A percentile compares a stretch with the other conserved stretches of the same genome.
Conservation (phyloP, 1,140 invertebrate genomes). For the Drosophila albomicans region DNA sequence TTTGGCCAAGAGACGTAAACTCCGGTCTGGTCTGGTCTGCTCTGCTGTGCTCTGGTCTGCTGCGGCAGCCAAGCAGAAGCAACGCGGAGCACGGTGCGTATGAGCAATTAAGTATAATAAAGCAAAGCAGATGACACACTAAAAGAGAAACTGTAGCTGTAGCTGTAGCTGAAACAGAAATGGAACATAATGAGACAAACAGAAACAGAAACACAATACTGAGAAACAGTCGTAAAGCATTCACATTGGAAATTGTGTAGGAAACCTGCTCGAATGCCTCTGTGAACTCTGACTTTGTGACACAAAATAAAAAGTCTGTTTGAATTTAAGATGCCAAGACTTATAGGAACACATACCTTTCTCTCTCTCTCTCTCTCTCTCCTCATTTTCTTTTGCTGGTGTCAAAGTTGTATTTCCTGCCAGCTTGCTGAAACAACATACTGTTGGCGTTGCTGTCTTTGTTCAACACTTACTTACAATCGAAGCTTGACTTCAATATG, state of each 20-base stretch:
- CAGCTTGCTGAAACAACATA: not conserved
- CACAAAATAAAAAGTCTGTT: conserved; percentile 3
- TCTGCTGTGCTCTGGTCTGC: not conserved
- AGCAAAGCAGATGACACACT: conserved; percentile 50
- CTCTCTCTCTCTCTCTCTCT: not conserved
- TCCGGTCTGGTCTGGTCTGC: not conserved
- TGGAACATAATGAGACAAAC: not conserved
- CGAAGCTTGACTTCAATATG: not conserved
- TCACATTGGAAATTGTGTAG: conserved; percentile 57
- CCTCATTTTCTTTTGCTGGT: not conserved
- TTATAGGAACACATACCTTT: not conserved
- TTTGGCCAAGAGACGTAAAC: conserved; percentile 27
- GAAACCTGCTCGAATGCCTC: conserved; percentile 57
- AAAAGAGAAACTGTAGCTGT: conserved; percentile 3
- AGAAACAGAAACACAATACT: conserved; percentile 1
- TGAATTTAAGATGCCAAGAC: not conserved
- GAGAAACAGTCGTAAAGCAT: conserved; percentile 17
- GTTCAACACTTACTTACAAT: not conserved
- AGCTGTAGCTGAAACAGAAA: not conserved
- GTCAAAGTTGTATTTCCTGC: conserved; percentile 5
- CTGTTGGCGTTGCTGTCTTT: not conserved
- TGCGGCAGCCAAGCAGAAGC: conserved; percentile 30
- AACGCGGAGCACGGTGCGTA: conserved; percentile 55
- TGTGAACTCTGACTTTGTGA: conserved; percentile 20
- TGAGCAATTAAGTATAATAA: conserved; percentile 72